Conservation (phyloP, 2,113 vertebrate genomes). For the Rhadina sibilatrix region DNA sequence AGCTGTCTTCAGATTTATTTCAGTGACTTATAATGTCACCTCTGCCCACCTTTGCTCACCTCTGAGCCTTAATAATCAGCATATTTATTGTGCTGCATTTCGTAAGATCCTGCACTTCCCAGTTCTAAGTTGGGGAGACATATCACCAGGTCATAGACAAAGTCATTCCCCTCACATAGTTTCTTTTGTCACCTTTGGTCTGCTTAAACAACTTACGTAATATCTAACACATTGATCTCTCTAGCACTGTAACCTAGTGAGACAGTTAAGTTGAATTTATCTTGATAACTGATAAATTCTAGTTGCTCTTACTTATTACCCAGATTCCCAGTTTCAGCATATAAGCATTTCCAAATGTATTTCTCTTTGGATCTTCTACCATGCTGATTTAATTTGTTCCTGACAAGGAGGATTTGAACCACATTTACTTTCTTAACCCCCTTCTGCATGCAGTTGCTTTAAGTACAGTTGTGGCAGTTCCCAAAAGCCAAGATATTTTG, state of each 20-base stretch:
- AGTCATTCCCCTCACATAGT: neutral
- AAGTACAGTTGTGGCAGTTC: neutral
- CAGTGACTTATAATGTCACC: neutral
- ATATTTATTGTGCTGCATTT: neutral
- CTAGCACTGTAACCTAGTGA: neutral
- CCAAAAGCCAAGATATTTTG: neutral
- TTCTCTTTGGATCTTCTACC: neutral
- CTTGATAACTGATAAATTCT: constrained; percentile 5
- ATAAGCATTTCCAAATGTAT: neutral
- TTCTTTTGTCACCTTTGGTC: neutral
- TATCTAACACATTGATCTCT: neutral
- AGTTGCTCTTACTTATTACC: neutral
- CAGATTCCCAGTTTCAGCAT: neutral
- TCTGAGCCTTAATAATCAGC: neutral
- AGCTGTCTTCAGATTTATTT: neutral
- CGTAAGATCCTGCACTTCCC: neutral
- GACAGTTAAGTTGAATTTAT: neutral
- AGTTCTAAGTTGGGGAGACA: neutral
- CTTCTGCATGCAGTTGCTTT: neutral
- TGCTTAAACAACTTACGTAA: neutral
- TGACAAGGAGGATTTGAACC: neutral
- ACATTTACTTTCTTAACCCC: neutral
- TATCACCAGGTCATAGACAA: neutral
- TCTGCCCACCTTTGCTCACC: neutral
- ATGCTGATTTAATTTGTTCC: neutral